Base-by-base conservation (phyloP, 1,140 invertebrate species). In the Drosophila bocqueti region DNA sequence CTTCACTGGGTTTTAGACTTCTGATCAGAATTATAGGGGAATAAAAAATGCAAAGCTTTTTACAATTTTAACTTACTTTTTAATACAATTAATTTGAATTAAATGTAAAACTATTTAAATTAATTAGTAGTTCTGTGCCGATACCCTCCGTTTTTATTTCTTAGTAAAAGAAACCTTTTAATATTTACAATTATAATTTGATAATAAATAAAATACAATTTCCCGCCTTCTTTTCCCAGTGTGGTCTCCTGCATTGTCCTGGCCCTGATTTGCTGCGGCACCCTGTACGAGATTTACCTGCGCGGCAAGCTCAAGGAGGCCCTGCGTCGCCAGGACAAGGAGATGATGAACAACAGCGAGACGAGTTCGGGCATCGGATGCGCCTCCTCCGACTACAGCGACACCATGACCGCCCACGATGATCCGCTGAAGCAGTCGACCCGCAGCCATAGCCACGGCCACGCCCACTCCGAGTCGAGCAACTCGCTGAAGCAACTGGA, bases 221-320 rank as follows among this genome's bases (percentile, higher is more conserved):
- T 7, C 26, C 11, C 4, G 3, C 16, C 8, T n/a, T 4, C 34
- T 1, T 11, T 36, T 43, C 0, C 0, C 83, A 96, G 96, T 46
- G 94, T 94, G 3, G 95, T 95, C 2, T 95, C 94, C 24, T 83
- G 91, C 16, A 68, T 94, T 11, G 94, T 96, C 2, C 78, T 93
- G 3, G 73, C 94, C 2, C 76, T 96, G 43, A 94, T 97, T 69
- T 93, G 95, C 6, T 81, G 93, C 8, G 96, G 96, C 18, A 96
- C 95, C 0, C 83, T 93, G 13, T 96, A 95, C 83, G 95, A 95
- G 92, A 92, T 95, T 83, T 93, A 93, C 49, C 81, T 95, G 68
- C 93, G 93, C 8, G 89, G 92, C 5, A 93, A 91, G 15, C 92
- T 94, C 31, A 81, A 93, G 67, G 81, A 83, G 74, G 87, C 81